A percentile compares a stretch with the other conserved stretches of the same genome.
Evolutionary conservation across 2,888 invertebrate genomes (phyloP).

Genomic region (Altica lythri): DNA sequence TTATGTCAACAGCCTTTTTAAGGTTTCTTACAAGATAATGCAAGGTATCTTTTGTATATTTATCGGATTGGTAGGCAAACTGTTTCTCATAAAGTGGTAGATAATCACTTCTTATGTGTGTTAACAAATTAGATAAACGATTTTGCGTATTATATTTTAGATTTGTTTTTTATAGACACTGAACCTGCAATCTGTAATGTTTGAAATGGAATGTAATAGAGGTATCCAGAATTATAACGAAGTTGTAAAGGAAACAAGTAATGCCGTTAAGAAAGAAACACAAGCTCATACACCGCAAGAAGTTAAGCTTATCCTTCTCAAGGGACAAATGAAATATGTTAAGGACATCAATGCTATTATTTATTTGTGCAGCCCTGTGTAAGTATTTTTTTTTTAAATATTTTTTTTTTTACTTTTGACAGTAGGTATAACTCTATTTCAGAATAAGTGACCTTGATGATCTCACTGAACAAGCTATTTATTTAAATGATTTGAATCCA

Average conservation of each 20-base stretch:
- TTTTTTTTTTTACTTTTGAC: neutral
- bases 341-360: slow-evolving; percentile 80
- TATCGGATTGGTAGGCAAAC: too few relatives aligned
- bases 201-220: slow-evolving; percentile 77
- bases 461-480: slow-evolving; percentile 75
- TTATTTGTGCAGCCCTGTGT: slow-evolving; percentile 86
- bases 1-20: too few relatives aligned
- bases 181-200: slow-evolving; percentile 77
- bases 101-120: too few relatives aligned
- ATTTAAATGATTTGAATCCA: slow-evolving; percentile 78
- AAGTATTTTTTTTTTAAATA: slow-evolving; percentile 51
- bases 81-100: too few relatives aligned
- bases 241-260: slow-evolving; percentile 25
- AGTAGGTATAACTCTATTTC: too few relatives aligned
- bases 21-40: too few relatives aligned
- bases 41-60: too few relatives aligned
- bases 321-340: slow-evolving; percentile 84
- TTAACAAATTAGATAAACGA: too few relatives aligned
- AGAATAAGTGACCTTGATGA: slow-evolving; percentile 84
- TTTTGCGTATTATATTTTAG: too few relatives aligned
- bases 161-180: slow-evolving; percentile 61
- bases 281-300: slow-evolving; percentile 54
- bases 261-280: slow-evolving; percentile 17
- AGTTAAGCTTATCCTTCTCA: slow-evolving; percentile 71
- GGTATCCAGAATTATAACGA: slow-evolving; percentile 54